Base-by-base conservation (phyloP, 2,797 vertebrate genomes). In the Mormyrops attenuatus region DNA sequence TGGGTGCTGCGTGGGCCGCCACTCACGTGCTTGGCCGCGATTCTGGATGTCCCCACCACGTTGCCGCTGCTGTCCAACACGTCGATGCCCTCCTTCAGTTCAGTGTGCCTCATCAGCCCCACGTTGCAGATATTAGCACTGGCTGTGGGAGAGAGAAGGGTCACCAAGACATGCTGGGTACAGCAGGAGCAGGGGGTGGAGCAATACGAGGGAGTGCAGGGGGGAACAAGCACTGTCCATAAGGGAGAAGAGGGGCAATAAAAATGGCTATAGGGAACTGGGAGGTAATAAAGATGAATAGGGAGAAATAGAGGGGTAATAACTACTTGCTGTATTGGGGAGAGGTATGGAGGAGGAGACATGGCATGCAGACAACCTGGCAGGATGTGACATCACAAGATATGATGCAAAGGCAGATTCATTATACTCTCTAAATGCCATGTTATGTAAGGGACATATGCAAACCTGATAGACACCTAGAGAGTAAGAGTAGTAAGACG, bases 81-180 rank as follows among this genome's bases (percentile, higher is more conserved):
- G 0, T 95, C 95, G 26, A 98, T 97, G 9, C 98, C 97, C 89
- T 98, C 97, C 34, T 97, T 95, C 93, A 99, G 96, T 94, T 99
- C 97, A 0, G 95, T 95, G 91, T 97, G 97, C 88, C 97, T 96
- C 98, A 99, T 99, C 92, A 99, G 96, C 91, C 98, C 96, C 92
- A 98, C 97, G 0, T 98, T 99, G 92, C 98, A 99, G 93, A 99
- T 95, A 77, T 98, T 98, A 92, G 97, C 98, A 89, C 96, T 97
- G 20, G 97, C 97, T 98, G 93, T 1, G 5, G 88, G 52, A 15
- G 55, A 30, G n/a, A 30, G 9, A 52, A 26, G 17, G 50, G 85
- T 30, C 85, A 87, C 52, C 22, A 8, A 38, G 26, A 38, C 20
- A 9, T 52, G 85, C 5, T 38, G 85, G 49, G n/a, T 11, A 7